Percentiles rank a stretch among this genome's conserved stretches.
phyloP scores from a whole-genome alignment of 2,797 vertebrate genomes.

The Otus scops region DNA sequence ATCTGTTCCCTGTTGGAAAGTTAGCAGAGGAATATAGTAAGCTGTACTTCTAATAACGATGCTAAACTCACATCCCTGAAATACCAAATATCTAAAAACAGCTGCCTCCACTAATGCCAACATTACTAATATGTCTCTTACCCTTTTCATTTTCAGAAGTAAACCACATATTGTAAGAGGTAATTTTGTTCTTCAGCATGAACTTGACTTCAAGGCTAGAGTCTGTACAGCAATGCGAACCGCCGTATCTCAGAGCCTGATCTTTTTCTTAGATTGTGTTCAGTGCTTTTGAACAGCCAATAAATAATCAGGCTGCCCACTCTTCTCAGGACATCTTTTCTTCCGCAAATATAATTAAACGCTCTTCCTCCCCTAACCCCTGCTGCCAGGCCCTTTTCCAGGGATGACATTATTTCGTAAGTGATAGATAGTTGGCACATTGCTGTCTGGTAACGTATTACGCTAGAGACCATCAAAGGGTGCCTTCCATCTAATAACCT shows the following conservation, averaged over 20 bases:
- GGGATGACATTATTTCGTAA: constrained; percentile 43
- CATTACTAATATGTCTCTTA: constrained; percentile 51
- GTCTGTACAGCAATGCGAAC: neutral
- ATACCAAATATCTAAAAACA: constrained; percentile 76
- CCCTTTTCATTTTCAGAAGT: constrained; percentile 60
- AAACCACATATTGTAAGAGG: constrained; percentile 39
- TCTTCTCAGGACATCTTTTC: constrained; percentile 38
- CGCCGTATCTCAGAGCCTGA: neutral
- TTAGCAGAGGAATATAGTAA: constrained; percentile 68
- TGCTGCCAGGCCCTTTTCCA: constrained; percentile 22
- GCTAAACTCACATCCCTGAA: constrained; percentile 59
- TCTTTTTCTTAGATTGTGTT: constrained; percentile 1
- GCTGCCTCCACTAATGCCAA: constrained; percentile 67
- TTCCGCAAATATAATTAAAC: constrained; percentile 55
- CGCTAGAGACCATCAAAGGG: constrained; percentile 5
- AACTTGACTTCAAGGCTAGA: constrained; percentile 49
- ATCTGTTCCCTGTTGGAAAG: constrained; percentile 75
- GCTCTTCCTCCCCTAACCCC: neutral
- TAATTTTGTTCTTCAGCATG: constrained; percentile 36
- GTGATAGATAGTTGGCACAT: constrained; percentile 47
- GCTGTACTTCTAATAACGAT: constrained; percentile 64
- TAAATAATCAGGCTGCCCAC: constrained; percentile 53
- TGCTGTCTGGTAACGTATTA: constrained; percentile 56
- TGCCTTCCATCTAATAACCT: constrained; percentile 62
- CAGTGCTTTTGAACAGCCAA: constrained; percentile 33